phyloP scores from a whole-genome alignment of 2,888 invertebrate genomes.

The Dasysyrphus albostriatus region DNA sequence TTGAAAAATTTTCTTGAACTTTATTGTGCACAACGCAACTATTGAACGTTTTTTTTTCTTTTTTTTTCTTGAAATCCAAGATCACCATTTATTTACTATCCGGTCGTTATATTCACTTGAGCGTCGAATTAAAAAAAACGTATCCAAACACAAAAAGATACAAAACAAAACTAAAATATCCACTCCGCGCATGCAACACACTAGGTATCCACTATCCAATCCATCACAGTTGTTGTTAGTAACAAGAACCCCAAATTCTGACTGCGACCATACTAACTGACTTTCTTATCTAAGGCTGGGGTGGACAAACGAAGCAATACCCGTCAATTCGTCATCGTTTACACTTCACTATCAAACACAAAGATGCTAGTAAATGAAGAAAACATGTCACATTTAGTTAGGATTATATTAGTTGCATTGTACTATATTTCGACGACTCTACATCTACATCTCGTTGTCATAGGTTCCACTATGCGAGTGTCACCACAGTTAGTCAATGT shows the following conservation, averaged over 20 bases:
- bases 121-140: conserved; percentile 8
- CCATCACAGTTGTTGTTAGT: conserved; percentile 42
- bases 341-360: conserved; percentile 13
- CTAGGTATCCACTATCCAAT: conserved; percentile 41
- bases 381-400: conserved; percentile 2
- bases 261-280: conserved; percentile 40
- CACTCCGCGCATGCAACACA: conserved; percentile 24
- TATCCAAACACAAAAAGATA: conserved; percentile 41
- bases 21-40: neutral
- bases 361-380: conserved; percentile 26
- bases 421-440: neutral
- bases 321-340: conserved; percentile 23
- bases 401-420: neutral
- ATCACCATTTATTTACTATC: conserved; percentile 4
- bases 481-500: conserved; percentile 14
- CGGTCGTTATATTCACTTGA: conserved; percentile 32
- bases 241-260: conserved; percentile 69
- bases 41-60: neutral
- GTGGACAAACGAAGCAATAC: conserved; percentile 57
- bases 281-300: conserved; percentile 49
- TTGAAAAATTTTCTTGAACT: neutral
- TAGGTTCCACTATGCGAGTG: conserved; percentile 23
- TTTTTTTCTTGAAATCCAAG: neutral
- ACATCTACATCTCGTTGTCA: neutral
- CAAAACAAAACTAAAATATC: conserved; percentile 34